Evolutionary conservation across 2,113 vertebrate genomes (phyloP), one percentile per base, ranked within the genome.

Genomic region (Cottus gobio): DNA sequence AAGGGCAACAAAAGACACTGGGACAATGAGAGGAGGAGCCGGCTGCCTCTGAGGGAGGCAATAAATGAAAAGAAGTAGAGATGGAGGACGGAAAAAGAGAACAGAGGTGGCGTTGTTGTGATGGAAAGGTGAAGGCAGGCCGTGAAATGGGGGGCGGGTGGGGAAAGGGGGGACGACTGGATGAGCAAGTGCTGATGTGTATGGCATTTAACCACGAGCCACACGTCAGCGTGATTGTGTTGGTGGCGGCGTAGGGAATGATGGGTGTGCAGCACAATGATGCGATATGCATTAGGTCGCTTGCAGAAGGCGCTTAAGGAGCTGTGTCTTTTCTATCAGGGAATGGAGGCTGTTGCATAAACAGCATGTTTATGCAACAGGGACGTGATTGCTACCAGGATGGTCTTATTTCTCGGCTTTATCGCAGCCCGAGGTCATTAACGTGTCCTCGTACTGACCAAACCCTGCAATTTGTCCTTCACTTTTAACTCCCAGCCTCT

Each of bases 1-100:
- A 50, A 67, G 61, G 80, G 79, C 22, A 30, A 89, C 89, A 90
- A 92, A 91, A 87, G 86, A 78, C 58, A 52, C 42, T 6, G 85
- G 69, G 66, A 91, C 87, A 90, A 89, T 90, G 88, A 85, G 83
- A 75, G 82, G 79, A 90, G 78, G 76, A 68, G 86, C 81, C 64
- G 86, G 67, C 77, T 78, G 79, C 79, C 74, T 80, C 67, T n/a
- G 60, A 87, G 88, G 73, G 73, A 80, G 72, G 54, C 65, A 56
- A 56, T 75, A 77, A 87, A 71, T 79, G 71, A 83, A 83, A 83
- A 89, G 44, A 37, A 78, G 74, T 15, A 46, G 31, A 71, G 77
- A 71, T 75, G 37, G 71, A 75, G 63, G 78, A 54, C 77, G 82
- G 72, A 80, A 31, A 62, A 52, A 30, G 26, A 56, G 72, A 82